phyloP scores from a whole-genome alignment of 2,888 invertebrate genomes.

The Liodrosophila aerea region DNA sequence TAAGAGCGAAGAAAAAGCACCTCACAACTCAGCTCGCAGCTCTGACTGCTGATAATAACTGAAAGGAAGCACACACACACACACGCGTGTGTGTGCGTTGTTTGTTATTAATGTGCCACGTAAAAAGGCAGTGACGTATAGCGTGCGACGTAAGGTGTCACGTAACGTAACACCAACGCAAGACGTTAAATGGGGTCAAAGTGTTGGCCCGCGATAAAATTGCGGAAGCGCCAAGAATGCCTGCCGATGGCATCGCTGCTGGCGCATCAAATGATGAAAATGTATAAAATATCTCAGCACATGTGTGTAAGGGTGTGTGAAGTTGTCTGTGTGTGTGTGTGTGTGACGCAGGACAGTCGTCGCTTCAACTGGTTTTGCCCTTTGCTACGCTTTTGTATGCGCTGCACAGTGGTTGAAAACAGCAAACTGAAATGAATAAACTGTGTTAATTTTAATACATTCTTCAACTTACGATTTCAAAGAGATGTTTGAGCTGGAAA shows the following conservation, averaged over 20 bases:
- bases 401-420: slow-evolving; percentile 50
- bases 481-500: no score
- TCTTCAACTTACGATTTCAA: no score
- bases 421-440: slow-evolving; percentile 28
- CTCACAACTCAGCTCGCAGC: slow-evolving; percentile 12
- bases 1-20: neutral
- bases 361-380: slow-evolving; percentile 19
- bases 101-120: slow-evolving; percentile 60
- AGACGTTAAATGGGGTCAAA: slow-evolving; percentile 26
- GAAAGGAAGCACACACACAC: slow-evolving; percentile 5
- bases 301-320: neutral
- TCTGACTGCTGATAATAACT: slow-evolving; percentile 34
- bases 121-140: slow-evolving; percentile 51
- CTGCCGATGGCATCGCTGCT: slow-evolving; percentile 61
- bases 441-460: no score
- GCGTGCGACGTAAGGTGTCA: slow-evolving; percentile 18
- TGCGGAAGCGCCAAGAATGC: slow-evolving; percentile 72
- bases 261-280: slow-evolving; percentile 32
- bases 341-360: slow-evolving; percentile 5
- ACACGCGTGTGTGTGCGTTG: slow-evolving; percentile 22
- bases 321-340: neutral
- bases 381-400: slow-evolving; percentile 56
- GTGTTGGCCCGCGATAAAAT: slow-evolving; percentile 69
- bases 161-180: slow-evolving; percentile 28
- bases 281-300: slow-evolving; percentile 7